Evolutionary conservation across 2,797 vertebrate genomes (phyloP), one percentile per base, ranked within the genome.

Genomic region (Gallinago solitaria): DNA sequence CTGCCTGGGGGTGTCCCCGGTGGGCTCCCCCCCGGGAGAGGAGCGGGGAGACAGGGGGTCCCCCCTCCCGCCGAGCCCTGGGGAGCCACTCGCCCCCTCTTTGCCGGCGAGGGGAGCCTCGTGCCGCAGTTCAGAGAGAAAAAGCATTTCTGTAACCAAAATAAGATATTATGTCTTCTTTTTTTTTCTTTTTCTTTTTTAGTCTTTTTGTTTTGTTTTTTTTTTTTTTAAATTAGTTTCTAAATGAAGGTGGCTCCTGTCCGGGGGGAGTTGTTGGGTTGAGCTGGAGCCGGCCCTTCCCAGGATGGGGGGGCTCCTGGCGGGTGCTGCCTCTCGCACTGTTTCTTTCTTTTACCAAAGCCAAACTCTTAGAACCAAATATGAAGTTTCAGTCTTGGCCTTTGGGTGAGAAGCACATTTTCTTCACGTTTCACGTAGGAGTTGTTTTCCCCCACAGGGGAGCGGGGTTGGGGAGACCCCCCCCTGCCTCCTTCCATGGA

Each of bases 311-410:
- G 45, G 20, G 19, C 45, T 47, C 45, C 45, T 21, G 11, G 45
- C 11, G 11, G 45, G 45, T 47, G 45, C 45, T 47, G 45, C 45
- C 45, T 47, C 45, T 47, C 45, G 45, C 45, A 47, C 45, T 47
- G 45, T 47, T 47, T 50, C 32, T 60, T 74, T 87, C 75, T 91
- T 89, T 78, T 73, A 95, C 95, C 96, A 96, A 97, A 96, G 94
- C 90, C 91, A 74, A 95, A 93, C 89, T 86, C 50, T 86, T 76
- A 57, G 70, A 97, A 93, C 96, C 96, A 97, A 97, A 95, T 76
- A 91, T 4, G 83, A 76, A 54, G 47, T 70, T 65, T 25, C 89
- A 50, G 76, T 63, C 83, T 94, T 81, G 88, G 90, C 96, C 93
- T 93, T 91, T 75, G 95, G 81, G 75, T 68, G 73, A 84, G 21